These are phyloP conservation scores for Mesorhabditis sp. DNA, from an alignment of 2,888 invertebrate species.

Conservation along the genomic window DNA sequence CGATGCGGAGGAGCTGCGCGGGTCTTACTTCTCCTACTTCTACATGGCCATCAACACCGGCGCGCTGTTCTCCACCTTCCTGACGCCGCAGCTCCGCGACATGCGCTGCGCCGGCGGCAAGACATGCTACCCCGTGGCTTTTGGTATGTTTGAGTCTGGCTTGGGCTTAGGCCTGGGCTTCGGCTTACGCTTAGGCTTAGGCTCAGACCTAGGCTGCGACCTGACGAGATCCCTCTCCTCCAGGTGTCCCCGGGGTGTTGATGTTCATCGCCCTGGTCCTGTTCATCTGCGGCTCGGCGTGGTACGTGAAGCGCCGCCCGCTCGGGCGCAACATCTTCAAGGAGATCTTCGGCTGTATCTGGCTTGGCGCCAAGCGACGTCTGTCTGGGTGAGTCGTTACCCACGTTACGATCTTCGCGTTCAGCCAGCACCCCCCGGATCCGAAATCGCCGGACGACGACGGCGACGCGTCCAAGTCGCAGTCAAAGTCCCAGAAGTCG, in stretches of 20 bases:
- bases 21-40: slow-evolving; percentile 81
- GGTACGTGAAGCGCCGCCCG: not conserved
- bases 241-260: not conserved
- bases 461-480: not conserved
- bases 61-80: slow-evolving; percentile 79
- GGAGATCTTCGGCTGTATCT: not conserved
- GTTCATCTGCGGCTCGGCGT: not conserved
- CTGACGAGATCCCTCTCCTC: not conserved
- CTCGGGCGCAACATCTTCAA: not conserved
- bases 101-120: not conserved
- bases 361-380: not conserved
- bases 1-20: not conserved
- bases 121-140: not conserved
- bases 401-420: not conserved
- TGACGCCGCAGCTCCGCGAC: slow-evolving; percentile 77
- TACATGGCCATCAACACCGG: slow-evolving; percentile 88
- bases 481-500: too few relatives aligned
- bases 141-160: not conserved
- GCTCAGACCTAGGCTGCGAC: too few relatives aligned
- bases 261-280: not conserved
- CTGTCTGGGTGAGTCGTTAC: not conserved
- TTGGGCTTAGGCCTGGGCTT: too few relatives aligned
- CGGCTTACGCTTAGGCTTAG: too few relatives aligned
- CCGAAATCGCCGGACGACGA: not conserved
- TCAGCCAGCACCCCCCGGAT: not conserved